Evolutionary conservation across 2,113 vertebrate species (phyloP), one percentile per base, ranked within the genome.

Genomic region (Mus spicilegus): DNA sequence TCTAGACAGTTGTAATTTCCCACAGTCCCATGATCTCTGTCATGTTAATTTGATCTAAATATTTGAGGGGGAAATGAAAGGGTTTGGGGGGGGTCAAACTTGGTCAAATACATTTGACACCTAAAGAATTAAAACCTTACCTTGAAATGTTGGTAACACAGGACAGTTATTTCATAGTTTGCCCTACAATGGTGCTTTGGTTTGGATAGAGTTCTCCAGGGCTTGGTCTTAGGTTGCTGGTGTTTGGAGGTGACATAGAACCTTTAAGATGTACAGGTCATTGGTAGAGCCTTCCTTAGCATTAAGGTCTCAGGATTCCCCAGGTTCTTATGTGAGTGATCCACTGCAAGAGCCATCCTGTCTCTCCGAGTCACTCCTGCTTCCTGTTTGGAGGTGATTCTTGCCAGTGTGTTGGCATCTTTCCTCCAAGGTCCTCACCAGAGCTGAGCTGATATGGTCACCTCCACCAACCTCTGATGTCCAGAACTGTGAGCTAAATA

Each of bases 1-100:
- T 89, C 89, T 76, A 92, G 61, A 90, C 42, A 16, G 72, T 96
- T n/a, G 77, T 22, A 67, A 91, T 97, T 96, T 97, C 67, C 46
- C 77, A 54, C 80, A 87, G 87, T 49, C 16, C 1, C 1, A 0
- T 92, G 91, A 88, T 39, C 33, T 67, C 87, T 84, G 12, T 91
- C 16, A 22, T 69, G 2, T 69, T 89, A 95, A 96, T 72, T 81
- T 77, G 51, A 81, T 30, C 61, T 89, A 4, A 96, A 92, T 85
- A 85, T 87, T 96, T 96, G 84, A 49, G 84, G 17, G 33, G 84
- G 63, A 67, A 19, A 86, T 36, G 28, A 36, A 51, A 69, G 63
- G 42, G 42, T 36, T 67, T 22, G 49, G 19, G 42, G 19, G 42
- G 61, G 17, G 28, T 86, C 22, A 69, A 22, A 49, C 49, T 36